Evolutionary conservation across 2,888 invertebrate genomes (phyloP).

Genomic region (Liposcelis brunnea): DNA sequence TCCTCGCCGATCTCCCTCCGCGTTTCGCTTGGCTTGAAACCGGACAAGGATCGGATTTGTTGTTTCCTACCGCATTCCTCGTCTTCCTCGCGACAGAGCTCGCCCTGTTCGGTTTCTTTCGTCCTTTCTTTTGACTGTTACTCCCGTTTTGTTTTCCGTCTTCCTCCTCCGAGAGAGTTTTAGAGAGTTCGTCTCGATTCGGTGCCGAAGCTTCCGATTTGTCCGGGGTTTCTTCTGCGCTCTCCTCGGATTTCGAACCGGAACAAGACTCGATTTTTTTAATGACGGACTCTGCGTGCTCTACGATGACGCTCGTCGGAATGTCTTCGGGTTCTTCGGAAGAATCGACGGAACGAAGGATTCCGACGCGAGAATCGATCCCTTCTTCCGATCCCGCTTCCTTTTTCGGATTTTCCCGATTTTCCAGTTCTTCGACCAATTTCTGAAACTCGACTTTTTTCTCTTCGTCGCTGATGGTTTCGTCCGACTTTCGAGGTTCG

Average conservation of each 20-base stretch:
- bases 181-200: not conserved
- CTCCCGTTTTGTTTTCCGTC: not conserved
- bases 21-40: too few species aligned
- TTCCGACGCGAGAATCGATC: too few species aligned
- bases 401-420: too few species aligned
- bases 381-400: too few species aligned
- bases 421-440: too few species aligned
- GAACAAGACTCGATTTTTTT: not conserved
- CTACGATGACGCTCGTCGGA: not conserved
- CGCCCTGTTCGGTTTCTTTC: conserved; percentile 1
- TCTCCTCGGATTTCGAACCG: not conserved
- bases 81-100: not conserved
- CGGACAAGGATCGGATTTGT: not conserved
- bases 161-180: conserved; percentile 1
- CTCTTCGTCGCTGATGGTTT: too few species aligned
- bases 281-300: not conserved
- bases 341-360: too few species aligned
- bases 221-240: not conserved
- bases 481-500: too few species aligned
- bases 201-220: not conserved
- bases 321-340: too few species aligned
- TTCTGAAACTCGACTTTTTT: too few species aligned
- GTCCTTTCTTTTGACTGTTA: not conserved
- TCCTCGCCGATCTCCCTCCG: conserved; percentile 22
- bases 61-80: not conserved